Base-by-base conservation (phyloP, 2,888 invertebrate genomes). In the Yponomeuta sedellus region DNA sequence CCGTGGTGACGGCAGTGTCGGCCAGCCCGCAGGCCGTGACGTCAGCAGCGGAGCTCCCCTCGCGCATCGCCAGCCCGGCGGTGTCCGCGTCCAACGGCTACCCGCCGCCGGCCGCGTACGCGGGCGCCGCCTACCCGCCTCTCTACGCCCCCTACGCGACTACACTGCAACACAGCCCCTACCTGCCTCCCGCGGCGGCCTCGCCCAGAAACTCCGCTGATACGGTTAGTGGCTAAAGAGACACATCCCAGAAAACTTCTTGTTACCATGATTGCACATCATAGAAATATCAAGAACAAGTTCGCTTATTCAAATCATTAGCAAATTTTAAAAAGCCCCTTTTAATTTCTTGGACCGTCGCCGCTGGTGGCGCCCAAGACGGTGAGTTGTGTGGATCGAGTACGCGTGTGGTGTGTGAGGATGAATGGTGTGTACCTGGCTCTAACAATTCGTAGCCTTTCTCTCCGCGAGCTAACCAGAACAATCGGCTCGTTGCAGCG, bases 141-240 rank as follows among this genome's bases (percentile, higher is more conserved):
- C 91, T 97, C 69, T 97, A 97, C 79, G 94, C 96, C 16, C 96
- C 96, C 0, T 96, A 96, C 77, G 94, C 95, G 68, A 92, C 94
- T 68, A 93, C 94, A 67, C 81, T 94, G 70, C 93, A 94, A 83
- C 94, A 95, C 83, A 95, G 94, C 76, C 95, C 95, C 59, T 96
- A 96, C 79, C 92, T 95, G 74, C 93, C 94, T 66, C 93, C 94
- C 5, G 88, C 91, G 52, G 93, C 92, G 65, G 93, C 94, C 61
- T 94, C 94, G 59, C 94, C 94, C 34, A 92, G 94, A 69, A 93
- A 93, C 71, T 90, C 92, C 39, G 91, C 93, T 70, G 92, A 93
- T 69, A 88, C 92, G 86, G 86, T 89, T 70, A 74, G 82, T 74
- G 1, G 8, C 34, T 25, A 25, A 5, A 70, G 25, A 25, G 5